Conservation (phyloP, 2,113 vertebrate species). For the Etheostoma spectabile region DNA sequence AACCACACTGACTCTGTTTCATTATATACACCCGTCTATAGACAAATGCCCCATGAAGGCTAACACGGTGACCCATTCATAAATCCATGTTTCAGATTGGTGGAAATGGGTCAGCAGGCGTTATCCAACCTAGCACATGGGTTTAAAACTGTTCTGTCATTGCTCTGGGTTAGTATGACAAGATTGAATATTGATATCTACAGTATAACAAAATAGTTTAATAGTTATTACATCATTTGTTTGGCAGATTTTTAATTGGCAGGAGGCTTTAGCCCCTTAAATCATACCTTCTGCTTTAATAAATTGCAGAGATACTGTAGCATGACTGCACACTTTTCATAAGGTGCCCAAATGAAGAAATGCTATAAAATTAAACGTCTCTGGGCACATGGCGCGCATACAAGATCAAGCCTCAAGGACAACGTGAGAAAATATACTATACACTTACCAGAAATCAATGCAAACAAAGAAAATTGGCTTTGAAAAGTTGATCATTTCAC, state of each 20-base stretch:
- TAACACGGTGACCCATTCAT: neutral
- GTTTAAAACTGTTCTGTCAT: conserved; percentile 9
- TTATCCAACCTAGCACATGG: conserved; percentile 9
- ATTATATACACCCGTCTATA: conserved; percentile 1
- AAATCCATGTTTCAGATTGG: neutral
- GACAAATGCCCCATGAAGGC: neutral
- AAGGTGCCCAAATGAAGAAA: neutral
- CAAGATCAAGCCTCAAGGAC: neutral
- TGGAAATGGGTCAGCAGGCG: neutral
- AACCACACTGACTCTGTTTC: neutral
- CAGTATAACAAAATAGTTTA: neutral
- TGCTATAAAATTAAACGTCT: neutral
- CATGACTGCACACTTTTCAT: neutral
- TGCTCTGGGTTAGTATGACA: neutral
- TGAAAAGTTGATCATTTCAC: conserved; percentile 18
- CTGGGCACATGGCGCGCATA: neutral
- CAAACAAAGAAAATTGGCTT: conserved; percentile 1
- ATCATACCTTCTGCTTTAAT: neutral
- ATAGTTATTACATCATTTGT: neutral
- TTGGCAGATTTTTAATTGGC: neutral
- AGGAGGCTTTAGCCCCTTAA: neutral
- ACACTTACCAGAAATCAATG: neutral
- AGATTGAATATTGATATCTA: neutral
- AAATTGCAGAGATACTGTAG: neutral
- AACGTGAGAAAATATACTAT: neutral